phyloP scores from a whole-genome alignment of 1,140 invertebrate species.

The Polypedilum pembai region DNA sequence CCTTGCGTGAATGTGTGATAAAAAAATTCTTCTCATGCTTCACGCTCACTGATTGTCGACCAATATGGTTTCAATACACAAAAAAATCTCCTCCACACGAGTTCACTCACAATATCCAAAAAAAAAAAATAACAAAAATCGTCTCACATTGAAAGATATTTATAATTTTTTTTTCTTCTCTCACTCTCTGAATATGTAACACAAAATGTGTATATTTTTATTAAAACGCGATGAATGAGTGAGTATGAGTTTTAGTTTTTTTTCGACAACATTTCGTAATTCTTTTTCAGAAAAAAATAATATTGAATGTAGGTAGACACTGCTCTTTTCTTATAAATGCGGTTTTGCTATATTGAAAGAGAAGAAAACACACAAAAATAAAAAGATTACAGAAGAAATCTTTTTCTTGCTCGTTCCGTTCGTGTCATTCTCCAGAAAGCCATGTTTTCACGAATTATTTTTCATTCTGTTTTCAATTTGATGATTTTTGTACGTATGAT shows the following conservation, averaged over 20 bases:
- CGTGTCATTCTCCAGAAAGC: conserved; percentile 27
- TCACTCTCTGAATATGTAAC: not conserved
- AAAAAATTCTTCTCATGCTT: not conserved
- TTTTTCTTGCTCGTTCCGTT: not conserved
- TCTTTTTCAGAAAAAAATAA: not conserved
- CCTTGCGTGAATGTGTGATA: conserved; percentile 7
- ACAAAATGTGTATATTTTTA: conserved; percentile 26
- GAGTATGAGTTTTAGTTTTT: conserved; percentile 15
- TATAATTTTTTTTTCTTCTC: conserved; percentile 5
- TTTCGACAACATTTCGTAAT: not conserved
- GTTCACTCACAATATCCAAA: not conserved
- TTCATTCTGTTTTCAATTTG: conserved; percentile 7
- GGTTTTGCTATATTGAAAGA: not conserved
- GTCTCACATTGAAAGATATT: conserved; percentile 18
- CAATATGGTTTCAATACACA: not conserved
- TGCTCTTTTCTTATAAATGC: not conserved
- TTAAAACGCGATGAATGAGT: conserved; percentile 24
- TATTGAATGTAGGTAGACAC: conserved; percentile 23
- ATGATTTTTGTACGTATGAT: conserved; percentile 5
- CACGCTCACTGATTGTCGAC: not conserved
- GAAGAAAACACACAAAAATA: not conserved
- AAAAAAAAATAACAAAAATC: conserved; percentile 20
- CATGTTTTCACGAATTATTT: conserved; percentile 5
- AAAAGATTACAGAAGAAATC: not conserved
- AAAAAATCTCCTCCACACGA: not conserved